Percentiles rank a stretch among this genome's conserved stretches.
Evolutionary conservation across 2,113 vertebrate species (phyloP).

Genomic region (Platycercus adscitus): DNA sequence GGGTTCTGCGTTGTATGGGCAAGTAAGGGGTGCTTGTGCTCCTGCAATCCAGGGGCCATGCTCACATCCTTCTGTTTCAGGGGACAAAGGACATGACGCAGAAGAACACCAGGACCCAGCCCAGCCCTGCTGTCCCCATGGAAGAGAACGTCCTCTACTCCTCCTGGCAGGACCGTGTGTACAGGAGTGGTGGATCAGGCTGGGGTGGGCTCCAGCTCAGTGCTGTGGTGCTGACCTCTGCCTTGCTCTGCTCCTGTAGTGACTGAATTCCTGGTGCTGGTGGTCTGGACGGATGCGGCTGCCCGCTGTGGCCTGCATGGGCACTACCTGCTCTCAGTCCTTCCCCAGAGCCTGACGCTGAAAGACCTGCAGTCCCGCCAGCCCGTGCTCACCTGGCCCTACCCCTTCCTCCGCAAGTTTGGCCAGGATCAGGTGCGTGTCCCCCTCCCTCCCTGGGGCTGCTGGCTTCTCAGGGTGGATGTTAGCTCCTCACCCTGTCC

Average conservation of each 20-base stretch:
- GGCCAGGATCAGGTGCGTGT: conserved; percentile 84
- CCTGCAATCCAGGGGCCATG: rapidly evolving
- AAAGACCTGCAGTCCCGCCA: conserved; percentile 58
- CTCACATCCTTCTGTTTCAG: conserved; percentile 27
- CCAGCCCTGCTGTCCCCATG: conserved; percentile 66
- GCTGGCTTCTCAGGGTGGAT: not conserved
- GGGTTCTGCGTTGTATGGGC: rapidly evolving
- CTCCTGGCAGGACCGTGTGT: conserved; percentile 78
- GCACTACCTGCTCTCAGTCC: conserved; percentile 77
- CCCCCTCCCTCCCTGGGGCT: not conserved
- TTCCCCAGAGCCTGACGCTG: conserved; percentile 73
- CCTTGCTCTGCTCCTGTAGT: not conserved
- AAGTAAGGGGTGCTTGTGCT: not conserved
- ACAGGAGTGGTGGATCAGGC: not conserved
- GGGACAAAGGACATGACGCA: not conserved
- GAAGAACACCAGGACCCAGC: not conserved
- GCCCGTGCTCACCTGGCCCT: conserved; percentile 83
- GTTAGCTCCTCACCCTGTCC: not conserved
- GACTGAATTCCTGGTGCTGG: conserved; percentile 78
- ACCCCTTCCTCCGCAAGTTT: conserved; percentile 84
- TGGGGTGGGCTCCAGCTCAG: not conserved
- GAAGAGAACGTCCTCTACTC: conserved; percentile 88
- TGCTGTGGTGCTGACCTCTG: rapidly evolving
- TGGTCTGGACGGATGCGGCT: conserved; percentile 78
- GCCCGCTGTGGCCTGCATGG: conserved; percentile 80